Evolutionary conservation across 2,888 invertebrate genomes (phyloP).

Genomic region (Gastrophysa polygoni): DNA sequence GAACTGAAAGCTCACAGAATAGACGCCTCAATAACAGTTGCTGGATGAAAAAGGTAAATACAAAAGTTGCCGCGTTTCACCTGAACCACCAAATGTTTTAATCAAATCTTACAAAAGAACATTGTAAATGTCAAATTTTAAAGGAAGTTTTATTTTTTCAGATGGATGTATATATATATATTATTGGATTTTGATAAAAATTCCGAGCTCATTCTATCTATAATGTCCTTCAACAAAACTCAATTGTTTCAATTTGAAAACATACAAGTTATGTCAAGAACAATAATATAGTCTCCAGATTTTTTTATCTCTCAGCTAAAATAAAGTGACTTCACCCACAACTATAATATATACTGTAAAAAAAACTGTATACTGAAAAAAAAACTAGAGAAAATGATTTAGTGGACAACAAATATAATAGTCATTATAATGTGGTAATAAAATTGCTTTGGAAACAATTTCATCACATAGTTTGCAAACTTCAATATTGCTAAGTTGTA

Average conservation of each 20-base stretch:
- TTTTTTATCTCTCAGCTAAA: neutral
- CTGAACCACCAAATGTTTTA: too few species aligned
- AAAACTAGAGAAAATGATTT: conserved; percentile 5
- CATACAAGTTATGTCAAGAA: neutral
- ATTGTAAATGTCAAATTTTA: neutral
- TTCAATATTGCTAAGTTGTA: neutral
- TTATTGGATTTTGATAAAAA: neutral
- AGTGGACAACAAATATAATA: conserved; percentile 17
- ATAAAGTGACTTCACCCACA: too few species aligned
- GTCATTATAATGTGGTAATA: conserved; percentile 9
- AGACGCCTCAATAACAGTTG: too few species aligned
- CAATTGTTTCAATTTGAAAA: neutral
- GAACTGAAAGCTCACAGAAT: neutral
- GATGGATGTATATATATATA: neutral
- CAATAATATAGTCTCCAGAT: neutral
- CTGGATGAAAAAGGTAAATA: too few species aligned
- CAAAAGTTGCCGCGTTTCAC: too few species aligned
- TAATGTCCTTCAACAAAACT: neutral
- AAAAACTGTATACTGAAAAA: neutral
- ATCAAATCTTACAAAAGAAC: neutral
- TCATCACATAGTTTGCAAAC: neutral
- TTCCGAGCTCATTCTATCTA: neutral
- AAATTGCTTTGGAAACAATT: conserved; percentile 8
- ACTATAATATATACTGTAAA: neutral
- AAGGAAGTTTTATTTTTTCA: neutral